Percentiles rank a stretch among this genome's conserved stretches.
Evolutionary conservation across 2,888 invertebrate genomes (phyloP).

Genomic region (Limnephilus lunatus): DNA sequence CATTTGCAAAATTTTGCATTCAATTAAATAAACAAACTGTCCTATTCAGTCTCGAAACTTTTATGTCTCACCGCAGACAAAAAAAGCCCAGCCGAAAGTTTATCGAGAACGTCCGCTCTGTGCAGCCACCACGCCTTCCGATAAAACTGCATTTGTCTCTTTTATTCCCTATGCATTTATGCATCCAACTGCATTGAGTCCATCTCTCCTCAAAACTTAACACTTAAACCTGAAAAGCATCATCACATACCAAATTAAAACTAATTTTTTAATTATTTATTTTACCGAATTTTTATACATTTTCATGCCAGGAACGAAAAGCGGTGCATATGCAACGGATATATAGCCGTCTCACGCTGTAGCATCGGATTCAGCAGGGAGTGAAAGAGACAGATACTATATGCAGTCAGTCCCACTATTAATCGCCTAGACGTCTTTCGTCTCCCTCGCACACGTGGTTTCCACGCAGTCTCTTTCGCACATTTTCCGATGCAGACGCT

Average conservation of each 20-base stretch:
- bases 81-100: neutral
- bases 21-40: neutral
- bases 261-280: neutral
- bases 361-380: neutral
- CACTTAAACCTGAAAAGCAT: neutral
- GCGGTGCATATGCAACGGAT: slow-evolving; percentile 27
- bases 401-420: slow-evolving; percentile 18
- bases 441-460: slow-evolving; percentile 9
- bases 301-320: neutral
- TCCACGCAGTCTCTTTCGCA: neutral
- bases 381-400: neutral
- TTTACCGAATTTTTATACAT: neutral
- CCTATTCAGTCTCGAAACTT: neutral
- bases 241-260: neutral
- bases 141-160: slow-evolving; percentile 44
- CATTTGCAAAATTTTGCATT: too few species aligned
- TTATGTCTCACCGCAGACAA: neutral
- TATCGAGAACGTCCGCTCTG: neutral
- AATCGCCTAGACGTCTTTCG: slow-evolving; percentile 10
- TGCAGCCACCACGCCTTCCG: slow-evolving; percentile 46
- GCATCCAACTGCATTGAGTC: slow-evolving; percentile 18
- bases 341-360: neutral
- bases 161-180: slow-evolving; percentile 32
- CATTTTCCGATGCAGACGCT: neutral
- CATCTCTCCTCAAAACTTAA: neutral